Conservation (phyloP, 2,113 vertebrate genomes). For the Scolopax mira region DNA sequence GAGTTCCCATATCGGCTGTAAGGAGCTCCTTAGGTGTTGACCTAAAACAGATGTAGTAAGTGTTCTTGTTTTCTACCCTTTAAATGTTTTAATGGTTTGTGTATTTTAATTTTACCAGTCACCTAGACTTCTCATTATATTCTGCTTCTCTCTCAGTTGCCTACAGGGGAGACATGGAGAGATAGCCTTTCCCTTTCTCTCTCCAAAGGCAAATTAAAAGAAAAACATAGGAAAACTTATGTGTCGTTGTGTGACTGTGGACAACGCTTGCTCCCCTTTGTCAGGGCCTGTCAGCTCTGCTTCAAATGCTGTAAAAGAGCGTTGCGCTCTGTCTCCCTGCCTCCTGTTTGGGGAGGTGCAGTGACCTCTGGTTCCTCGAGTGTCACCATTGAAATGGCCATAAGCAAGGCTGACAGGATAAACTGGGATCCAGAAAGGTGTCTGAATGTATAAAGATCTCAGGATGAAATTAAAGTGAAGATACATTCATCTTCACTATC, state of each 20-base stretch:
- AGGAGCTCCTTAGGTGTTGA: slow-evolving; percentile 25
- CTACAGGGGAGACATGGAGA: background rate
- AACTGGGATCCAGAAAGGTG: background rate
- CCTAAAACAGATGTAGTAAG: background rate
- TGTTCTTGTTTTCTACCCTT: background rate
- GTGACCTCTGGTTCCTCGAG: background rate
- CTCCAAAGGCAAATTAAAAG: background rate
- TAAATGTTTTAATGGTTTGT: slow-evolving; percentile 12
- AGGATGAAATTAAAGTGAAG: background rate
- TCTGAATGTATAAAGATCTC: background rate
- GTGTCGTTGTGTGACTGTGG: background rate
- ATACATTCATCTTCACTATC: background rate
- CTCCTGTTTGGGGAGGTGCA: background rate
- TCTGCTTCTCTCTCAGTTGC: background rate
- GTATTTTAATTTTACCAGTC: slow-evolving; percentile 30
- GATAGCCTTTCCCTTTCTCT: background rate
- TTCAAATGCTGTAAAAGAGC: background rate
- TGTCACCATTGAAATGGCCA: background rate
- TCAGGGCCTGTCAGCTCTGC: background rate
- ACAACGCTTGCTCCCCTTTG: background rate
- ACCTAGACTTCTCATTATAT: background rate
- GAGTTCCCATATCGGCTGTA: background rate
- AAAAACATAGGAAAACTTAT: background rate
- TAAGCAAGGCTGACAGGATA: background rate
- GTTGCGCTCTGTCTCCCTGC: background rate